Conservation (phyloP, 2,888 invertebrate species). For the Hemicrepidius hirtus region DNA sequence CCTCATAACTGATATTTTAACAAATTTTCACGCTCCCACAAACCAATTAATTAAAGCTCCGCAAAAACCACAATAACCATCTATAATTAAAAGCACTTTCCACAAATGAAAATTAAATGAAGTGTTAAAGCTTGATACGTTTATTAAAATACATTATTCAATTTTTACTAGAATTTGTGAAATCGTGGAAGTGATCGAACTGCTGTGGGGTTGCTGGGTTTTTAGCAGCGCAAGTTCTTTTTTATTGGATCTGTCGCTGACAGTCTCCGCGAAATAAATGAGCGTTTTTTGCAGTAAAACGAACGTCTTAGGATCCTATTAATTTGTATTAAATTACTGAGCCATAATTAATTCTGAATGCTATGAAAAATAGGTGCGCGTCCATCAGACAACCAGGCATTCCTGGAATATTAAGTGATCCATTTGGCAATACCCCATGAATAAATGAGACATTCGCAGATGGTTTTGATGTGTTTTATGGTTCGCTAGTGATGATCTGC, state of each 20-base stretch:
- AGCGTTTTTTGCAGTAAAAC: constrained; percentile 46
- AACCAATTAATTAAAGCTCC: constrained; percentile 17
- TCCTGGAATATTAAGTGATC: constrained; percentile 44
- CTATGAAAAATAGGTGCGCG: constrained; percentile 54
- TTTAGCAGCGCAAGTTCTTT: not conserved
- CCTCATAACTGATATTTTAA: not conserved
- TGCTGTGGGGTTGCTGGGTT: not conserved
- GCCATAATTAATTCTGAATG: constrained; percentile 58
- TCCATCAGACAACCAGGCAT: constrained; percentile 36
- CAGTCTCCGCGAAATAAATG: constrained; percentile 55
- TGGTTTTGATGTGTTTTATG: constrained; percentile 49
- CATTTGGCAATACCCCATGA: constrained; percentile 22
- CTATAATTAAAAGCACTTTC: constrained; percentile 18
- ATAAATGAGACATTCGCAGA: constrained; percentile 38
- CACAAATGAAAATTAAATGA: constrained; percentile 12
- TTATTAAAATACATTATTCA: constrained; percentile 22
- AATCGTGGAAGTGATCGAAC: constrained; percentile 1
- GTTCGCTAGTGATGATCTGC: constrained; percentile 39
- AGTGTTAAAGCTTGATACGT: not conserved
- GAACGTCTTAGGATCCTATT: constrained; percentile 51
- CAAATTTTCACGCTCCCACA: not conserved
- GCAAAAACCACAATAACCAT: constrained; percentile 20
- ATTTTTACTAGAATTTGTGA: not conserved
- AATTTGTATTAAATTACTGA: constrained; percentile 57
- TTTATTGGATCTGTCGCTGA: constrained; percentile 48